Conservation (phyloP, 2,888 invertebrate species). For the Periphyllus acericola region DNA sequence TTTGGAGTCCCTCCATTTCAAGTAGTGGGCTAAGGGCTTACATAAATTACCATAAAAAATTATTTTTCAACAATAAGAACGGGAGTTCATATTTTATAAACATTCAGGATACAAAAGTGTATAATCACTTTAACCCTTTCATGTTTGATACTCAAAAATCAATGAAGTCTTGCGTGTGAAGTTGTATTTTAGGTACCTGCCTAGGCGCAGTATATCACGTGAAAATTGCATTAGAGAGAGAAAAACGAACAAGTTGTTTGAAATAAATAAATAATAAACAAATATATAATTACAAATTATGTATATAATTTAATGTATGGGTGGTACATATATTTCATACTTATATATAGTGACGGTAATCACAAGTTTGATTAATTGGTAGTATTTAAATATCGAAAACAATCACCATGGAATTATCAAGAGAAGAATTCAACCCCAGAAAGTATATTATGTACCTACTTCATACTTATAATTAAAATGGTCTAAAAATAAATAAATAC, state of each 20-base stretch:
- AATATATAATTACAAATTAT: not conserved
- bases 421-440: too few relatives aligned
- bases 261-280: not conserved
- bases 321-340: not conserved
- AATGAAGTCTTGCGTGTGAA: conserved; percentile 40
- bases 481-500: too few relatives aligned
- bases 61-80: not conserved
- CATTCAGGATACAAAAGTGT: not conserved
- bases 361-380: not conserved
- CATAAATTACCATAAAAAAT: not conserved
- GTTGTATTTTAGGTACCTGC: not conserved
- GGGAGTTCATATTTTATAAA: not conserved
- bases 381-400: not conserved
- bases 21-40: not conserved
- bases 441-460: too few relatives aligned
- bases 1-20: not conserved
- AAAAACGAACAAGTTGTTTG: not conserved
- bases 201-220: not conserved
- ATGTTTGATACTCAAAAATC: conserved; percentile 25
- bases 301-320: not conserved
- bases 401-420: not conserved
- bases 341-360: not conserved
- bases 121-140: not conserved
- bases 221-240: not conserved
- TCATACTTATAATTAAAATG: too few relatives aligned